Percentiles rank a stretch among this genome's conserved stretches.
Evolutionary conservation across 2,113 vertebrate species (phyloP).

Genomic region (Crotalus horridus): DNA sequence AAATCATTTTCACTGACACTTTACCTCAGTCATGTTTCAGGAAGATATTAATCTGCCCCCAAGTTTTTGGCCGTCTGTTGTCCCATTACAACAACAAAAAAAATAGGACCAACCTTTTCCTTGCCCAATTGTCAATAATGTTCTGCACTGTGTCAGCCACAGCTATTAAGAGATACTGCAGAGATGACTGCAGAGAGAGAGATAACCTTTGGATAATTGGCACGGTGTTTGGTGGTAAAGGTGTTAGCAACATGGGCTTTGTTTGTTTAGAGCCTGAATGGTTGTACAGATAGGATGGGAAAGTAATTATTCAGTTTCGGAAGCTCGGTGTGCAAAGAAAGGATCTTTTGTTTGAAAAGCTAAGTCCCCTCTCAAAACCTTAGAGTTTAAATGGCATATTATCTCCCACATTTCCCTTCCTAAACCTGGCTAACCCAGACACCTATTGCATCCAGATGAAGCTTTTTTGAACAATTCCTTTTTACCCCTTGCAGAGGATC

Average conservation of each 20-base stretch:
- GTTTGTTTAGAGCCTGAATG: conserved; percentile 33
- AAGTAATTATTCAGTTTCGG: neutral
- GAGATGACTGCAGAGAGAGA: conserved; percentile 31
- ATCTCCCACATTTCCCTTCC: neutral
- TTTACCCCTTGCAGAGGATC: neutral
- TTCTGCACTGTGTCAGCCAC: conserved; percentile 24
- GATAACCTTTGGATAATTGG: conserved; percentile 34
- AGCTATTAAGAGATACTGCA: conserved; percentile 39
- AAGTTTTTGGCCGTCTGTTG: conserved; percentile 42
- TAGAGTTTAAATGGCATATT: neutral
- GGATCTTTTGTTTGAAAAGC: neutral
- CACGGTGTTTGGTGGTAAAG: neutral
- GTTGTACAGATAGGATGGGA: neutral
- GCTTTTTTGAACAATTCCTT: neutral
- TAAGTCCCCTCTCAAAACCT: neutral
- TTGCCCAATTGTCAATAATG: conserved; percentile 32
- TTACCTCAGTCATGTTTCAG: neutral
- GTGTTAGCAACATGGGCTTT: neutral
- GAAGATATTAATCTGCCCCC: conserved; percentile 28
- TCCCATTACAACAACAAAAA: conserved; percentile 29
- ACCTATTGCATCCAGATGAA: neutral
- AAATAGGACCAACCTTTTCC: conserved; percentile 20
- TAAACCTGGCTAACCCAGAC: neutral
- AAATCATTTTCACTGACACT: conserved; percentile 21
- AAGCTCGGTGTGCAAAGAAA: conserved; percentile 8